Evolutionary conservation across 2,797 vertebrate genomes (phyloP).

Genomic region (Rhinichthys osculus): DNA sequence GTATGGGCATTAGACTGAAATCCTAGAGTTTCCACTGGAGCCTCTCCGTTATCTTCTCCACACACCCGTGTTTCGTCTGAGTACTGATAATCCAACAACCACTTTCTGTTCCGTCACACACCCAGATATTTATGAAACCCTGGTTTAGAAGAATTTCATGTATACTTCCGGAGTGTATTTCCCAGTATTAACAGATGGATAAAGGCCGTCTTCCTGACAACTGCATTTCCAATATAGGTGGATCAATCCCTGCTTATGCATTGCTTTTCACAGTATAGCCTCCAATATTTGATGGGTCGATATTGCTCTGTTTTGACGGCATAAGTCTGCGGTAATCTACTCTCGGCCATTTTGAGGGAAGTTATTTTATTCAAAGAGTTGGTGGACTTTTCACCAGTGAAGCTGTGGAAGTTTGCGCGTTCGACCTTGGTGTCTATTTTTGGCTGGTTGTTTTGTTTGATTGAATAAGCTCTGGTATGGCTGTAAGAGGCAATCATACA

Average conservation of each 20-base stretch:
- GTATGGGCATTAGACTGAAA: not conserved
- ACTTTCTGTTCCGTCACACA: not conserved
- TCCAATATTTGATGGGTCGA: slow-evolving; percentile 74
- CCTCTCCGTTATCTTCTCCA: slow-evolving; percentile 1
- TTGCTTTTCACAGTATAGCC: slow-evolving; percentile 66
- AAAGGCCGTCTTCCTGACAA: slow-evolving; percentile 67
- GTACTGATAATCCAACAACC: not conserved
- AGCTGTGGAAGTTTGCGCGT: slow-evolving; percentile 41
- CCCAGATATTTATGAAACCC: slow-evolving; percentile 71
- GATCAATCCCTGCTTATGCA: slow-evolving; percentile 71
- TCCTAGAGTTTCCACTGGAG: not conserved
- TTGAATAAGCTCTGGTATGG: slow-evolving; percentile 67
- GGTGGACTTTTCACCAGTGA: slow-evolving; percentile 30
- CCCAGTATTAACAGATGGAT: slow-evolving; percentile 65
- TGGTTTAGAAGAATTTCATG: slow-evolving; percentile 65
- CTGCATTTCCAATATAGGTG: slow-evolving; percentile 69
- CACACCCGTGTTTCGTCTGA: not conserved
- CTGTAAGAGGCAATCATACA: slow-evolving; percentile 58
- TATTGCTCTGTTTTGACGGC: slow-evolving; percentile 65
- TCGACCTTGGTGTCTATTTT: slow-evolving; percentile 57
- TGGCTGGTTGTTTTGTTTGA: slow-evolving; percentile 63
- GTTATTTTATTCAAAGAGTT: slow-evolving; percentile 64
- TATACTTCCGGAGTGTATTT: slow-evolving; percentile 24
- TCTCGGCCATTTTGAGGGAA: slow-evolving; percentile 54
- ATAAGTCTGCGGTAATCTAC: slow-evolving; percentile 66